Evolutionary conservation across 2,888 invertebrate genomes (phyloP).

Genomic region (Oegoconia quadripuncta): DNA sequence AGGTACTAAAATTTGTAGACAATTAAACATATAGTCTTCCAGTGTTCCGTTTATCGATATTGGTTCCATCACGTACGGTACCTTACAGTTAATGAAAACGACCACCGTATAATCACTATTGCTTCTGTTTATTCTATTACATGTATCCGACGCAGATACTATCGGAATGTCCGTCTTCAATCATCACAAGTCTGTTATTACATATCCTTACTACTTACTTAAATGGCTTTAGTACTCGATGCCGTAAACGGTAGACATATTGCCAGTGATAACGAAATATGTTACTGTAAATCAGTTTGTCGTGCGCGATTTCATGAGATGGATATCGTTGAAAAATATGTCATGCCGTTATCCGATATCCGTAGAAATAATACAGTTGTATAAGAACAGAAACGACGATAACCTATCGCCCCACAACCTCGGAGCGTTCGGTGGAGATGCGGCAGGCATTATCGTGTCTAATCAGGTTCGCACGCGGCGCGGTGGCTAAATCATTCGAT

Average conservation of each 20-base stretch:
- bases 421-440: slow-evolving; percentile 49
- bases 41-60: no score
- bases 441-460: slow-evolving; percentile 71
- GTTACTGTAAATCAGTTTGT: slow-evolving; percentile 57
- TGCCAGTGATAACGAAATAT: slow-evolving; percentile 49
- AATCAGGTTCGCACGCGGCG: slow-evolving; percentile 78
- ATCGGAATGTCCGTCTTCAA: slow-evolving; percentile 31
- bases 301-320: slow-evolving; percentile 60
- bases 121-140: slow-evolving; percentile 26
- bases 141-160: slow-evolving; percentile 28
- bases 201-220: slow-evolving; percentile 22
- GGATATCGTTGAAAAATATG: slow-evolving; percentile 66
- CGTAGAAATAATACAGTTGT: slow-evolving; percentile 58
- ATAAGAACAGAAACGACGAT: slow-evolving; percentile 55
- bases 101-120: slow-evolving; percentile 27
- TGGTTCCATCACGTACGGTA: no score
- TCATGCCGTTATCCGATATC: slow-evolving; percentile 58
- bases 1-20: no score
- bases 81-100: slow-evolving; percentile 19
- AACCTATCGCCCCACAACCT: slow-evolving; percentile 65
- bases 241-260: slow-evolving; percentile 45
- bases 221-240: slow-evolving; percentile 23
- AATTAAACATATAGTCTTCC: no score
- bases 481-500: slow-evolving; percentile 78
- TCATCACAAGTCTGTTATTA: slow-evolving; percentile 34